Base-by-base conservation (phyloP, 2,113 vertebrate species). In the Condylura cristata region DNA sequence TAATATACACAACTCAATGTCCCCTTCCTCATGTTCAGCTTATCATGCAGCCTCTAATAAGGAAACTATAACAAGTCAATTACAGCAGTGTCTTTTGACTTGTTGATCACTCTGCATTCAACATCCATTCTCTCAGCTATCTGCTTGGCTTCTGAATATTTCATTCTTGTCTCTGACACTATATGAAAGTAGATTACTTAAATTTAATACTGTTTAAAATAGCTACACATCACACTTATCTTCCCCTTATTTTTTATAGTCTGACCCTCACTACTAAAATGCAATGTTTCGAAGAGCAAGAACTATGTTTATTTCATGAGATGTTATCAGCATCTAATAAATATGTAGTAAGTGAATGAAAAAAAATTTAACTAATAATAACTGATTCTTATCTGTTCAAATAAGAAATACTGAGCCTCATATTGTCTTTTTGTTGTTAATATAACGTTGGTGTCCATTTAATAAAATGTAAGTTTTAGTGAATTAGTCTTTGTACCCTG, bases 391-490 rank as follows among this genome's bases (percentile, higher is more conserved):
- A 60, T 22, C 6, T 60, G 32, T 75, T 80, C 60, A 89, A 87
- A 68, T 90, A 8, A 65, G 13, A 83, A 90, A 93, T 34, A 16
- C 8, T 39, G 75, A 93, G 5, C 7, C 34, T 89, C 58, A 56
- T 71, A 71, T 17, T 32, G 9, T 53, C 2, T 16, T 81, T 78
- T 48, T 83, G 13, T 65, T 88, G 20, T 65, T 88, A 16, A 5
- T 71, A 12, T 22, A 75, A 56, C 24, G 12, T 51, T 37, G 30
- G 6, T 46, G 72, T 74, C 14, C 28, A 34, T 34, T 91, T 72
- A 74, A 8, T 41, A 78, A 91, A 86, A 85, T 79, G 37, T 61
- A 41, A 86, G 4, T 56, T 7, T 79, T 92, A 86, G 6, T 76
- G 6, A 83, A 56, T 93, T 65, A n/a, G 28, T 71, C 11, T 81